Conservation (phyloP, 2,113 vertebrate genomes). For the human (Homo sapiens) region GRCh38 chr14:49166501-49167000, state of each 20-base stretch:
- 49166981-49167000: neutral
- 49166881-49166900: conserved; percentile 59
- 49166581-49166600: neutral
- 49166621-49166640: neutral
- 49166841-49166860: conserved; percentile 69
- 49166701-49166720: conserved; percentile 60
- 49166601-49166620: neutral
- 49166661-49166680: conserved; percentile 43
- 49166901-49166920: conserved; percentile 57
- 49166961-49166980: conserved; percentile 17
- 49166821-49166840: conserved; percentile 64
- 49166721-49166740: conserved; percentile 66
- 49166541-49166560: neutral
- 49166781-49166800: conserved; percentile 48
- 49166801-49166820: conserved; percentile 58
- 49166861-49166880: conserved; percentile 69
- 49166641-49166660: conserved; percentile 25
- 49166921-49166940: conserved; percentile 64
- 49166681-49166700: neutral
- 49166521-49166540: neutral
- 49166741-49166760: conserved; percentile 53
- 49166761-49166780: conserved; percentile 67
- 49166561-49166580: conserved; percentile 58
- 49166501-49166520: neutral
- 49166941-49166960: conserved; percentile 56